Percentiles rank a stretch among this genome's conserved stretches.
phyloP scores from a whole-genome alignment of 1,140 invertebrate species.

The Drosophila parvula region DNA sequence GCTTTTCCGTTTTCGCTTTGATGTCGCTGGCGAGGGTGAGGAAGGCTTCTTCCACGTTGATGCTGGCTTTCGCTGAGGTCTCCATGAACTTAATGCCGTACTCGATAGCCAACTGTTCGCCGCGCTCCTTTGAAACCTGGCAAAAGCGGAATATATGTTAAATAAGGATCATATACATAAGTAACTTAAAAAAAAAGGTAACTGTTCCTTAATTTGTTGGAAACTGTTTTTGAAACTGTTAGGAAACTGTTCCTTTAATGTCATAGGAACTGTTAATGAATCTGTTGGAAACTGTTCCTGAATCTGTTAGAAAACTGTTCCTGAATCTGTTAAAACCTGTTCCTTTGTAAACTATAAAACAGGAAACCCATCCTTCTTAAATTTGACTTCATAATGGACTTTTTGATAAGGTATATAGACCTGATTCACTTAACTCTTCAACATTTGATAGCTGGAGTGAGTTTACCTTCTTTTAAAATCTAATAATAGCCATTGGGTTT shows the following conservation, averaged over 20 bases:
- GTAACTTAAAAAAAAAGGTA: no score
- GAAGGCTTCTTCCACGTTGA: slow-evolving; percentile 96
- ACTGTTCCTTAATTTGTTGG: no score
- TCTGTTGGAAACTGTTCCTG: no score
- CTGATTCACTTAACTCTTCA: not conserved
- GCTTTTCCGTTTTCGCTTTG: slow-evolving; percentile 97
- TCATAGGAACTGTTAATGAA: no score
- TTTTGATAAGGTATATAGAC: not conserved
- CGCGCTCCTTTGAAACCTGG: slow-evolving; percentile 88
- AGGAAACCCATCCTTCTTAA: not conserved
- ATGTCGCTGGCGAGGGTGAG: slow-evolving; percentile 96
- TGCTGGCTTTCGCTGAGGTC: slow-evolving; percentile 95
- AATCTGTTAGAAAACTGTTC: no score
- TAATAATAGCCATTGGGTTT: slow-evolving; percentile 1
- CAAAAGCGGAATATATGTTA: no score
- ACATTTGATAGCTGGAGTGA: not conserved
- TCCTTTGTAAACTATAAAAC: no score
- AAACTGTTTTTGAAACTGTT: no score
- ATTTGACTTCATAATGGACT: not conserved
- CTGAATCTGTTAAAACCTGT: no score
- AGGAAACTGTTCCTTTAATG: no score
- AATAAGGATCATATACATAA: no score
- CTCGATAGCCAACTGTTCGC: slow-evolving; percentile 92
- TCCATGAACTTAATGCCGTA: slow-evolving; percentile 98
- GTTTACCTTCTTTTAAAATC: slow-evolving; percentile 4